Conservation (phyloP, 1,140 invertebrate species). For the Holcopasites calliopsidis region DNA sequence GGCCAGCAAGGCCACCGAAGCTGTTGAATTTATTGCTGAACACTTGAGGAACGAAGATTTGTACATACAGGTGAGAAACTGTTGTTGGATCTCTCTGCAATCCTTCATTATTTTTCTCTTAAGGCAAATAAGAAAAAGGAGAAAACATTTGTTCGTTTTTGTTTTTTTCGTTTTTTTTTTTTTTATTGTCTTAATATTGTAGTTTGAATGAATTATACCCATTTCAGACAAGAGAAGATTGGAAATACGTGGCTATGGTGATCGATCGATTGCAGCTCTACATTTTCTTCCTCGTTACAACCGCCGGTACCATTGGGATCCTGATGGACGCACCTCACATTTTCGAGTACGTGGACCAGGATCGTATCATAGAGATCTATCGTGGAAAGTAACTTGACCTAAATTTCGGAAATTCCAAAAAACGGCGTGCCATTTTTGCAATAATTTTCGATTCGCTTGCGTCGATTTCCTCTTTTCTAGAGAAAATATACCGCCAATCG, state of each 20-base stretch:
- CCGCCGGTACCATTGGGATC: conserved; percentile 96
- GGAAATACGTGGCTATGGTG: conserved; percentile 99
- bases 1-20: conserved; percentile 96
- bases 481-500: too few species aligned
- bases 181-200: not conserved
- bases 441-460: conserved; percentile 53
- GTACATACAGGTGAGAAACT: conserved; percentile 92
- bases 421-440: conserved; percentile 57
- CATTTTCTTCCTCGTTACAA: conserved; percentile 98
- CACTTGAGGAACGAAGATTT: conserved; percentile 98
- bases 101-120: too few species aligned
- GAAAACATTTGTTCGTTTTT: too few species aligned
- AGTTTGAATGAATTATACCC: not conserved
- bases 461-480: conserved; percentile 23
- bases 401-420: conserved; percentile 38
- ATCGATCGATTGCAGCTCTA: conserved; percentile 98
- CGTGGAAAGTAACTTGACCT: conserved; percentile 87
- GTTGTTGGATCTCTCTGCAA: not conserved
- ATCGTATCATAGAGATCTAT: conserved; percentile 97
- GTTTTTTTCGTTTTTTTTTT: not conserved
- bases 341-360: conserved; percentile 99
- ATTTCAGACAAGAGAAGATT: conserved; percentile 96
- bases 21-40: conserved; percentile 98
- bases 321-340: conserved; percentile 99
- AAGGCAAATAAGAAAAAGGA: too few species aligned